Percentiles rank a stretch among this genome's conserved stretches.
phyloP scores from a whole-genome alignment of 2,113 vertebrate genomes.

The Gambusia holbrooki region DNA sequence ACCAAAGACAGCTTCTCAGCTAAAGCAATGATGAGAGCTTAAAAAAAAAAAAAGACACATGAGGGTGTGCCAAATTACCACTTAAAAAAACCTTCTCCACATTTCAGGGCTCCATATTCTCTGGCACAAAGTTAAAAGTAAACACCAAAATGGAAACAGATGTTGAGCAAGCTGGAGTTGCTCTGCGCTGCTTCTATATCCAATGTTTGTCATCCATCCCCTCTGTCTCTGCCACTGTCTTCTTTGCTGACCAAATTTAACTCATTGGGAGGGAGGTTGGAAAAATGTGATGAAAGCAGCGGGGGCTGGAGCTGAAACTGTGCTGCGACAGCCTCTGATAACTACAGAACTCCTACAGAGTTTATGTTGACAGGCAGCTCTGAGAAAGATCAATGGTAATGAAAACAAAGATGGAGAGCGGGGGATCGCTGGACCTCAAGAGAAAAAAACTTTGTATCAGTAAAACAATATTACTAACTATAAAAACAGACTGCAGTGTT shows the following conservation, averaged over 20 bases:
- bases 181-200: constrained; percentile 41
- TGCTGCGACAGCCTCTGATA: constrained; percentile 4
- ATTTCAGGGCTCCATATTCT: constrained; percentile 68
- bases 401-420: constrained; percentile 14
- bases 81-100: constrained; percentile 67
- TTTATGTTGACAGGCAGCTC: constrained; percentile 24
- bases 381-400: constrained; percentile 18
- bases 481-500: not conserved
- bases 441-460: constrained; percentile 1
- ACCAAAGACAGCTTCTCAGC: constrained; percentile 50
- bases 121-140: constrained; percentile 65
- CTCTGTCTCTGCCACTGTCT: constrained; percentile 45
- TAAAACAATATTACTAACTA: not conserved
- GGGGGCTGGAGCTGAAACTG: constrained; percentile 40
- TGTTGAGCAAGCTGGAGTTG: constrained; percentile 60
- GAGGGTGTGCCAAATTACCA: constrained; percentile 64
- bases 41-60: constrained; percentile 34
- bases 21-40: constrained; percentile 56
- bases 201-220: constrained; percentile 63
- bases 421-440: not conserved
- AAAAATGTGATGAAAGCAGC: constrained; percentile 31
- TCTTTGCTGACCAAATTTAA: constrained; percentile 69
- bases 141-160: constrained; percentile 79
- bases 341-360: constrained; percentile 10
- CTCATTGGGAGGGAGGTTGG: constrained; percentile 20